Evolutionary conservation across 2,888 invertebrate species (phyloP).

Genomic region (Pristionchus mayeri): DNA sequence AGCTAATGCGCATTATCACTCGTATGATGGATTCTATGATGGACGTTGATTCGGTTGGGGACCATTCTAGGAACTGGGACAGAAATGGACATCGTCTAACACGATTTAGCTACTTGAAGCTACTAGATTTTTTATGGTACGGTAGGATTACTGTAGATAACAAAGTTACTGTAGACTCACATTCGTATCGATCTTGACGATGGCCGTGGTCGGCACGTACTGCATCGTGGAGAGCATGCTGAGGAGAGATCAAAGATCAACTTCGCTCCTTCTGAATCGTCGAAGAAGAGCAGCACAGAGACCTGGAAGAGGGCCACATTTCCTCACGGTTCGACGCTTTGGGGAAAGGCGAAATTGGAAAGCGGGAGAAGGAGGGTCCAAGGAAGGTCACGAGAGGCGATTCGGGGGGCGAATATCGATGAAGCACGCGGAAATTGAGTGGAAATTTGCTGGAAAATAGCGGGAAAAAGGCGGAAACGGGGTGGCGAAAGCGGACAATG

Average conservation of each 20-base stretch:
- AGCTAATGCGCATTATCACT: no score
- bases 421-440: not conserved
- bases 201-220: not conserved
- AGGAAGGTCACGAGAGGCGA: not conserved
- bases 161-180: not conserved
- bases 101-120: not conserved
- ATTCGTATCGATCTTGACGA: not conserved
- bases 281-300: not conserved
- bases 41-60: no score
- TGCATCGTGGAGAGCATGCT: constrained; percentile 37
- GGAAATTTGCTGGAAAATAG: not conserved
- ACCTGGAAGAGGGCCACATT: constrained; percentile 2
- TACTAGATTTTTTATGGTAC: not conserved
- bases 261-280: not conserved
- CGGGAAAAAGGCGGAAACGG: not conserved
- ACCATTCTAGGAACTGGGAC: no score
- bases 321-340: constrained; percentile 29
- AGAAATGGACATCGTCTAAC: no score
- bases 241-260: constrained; percentile 24
- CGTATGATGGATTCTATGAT: no score
- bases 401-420: not conserved
- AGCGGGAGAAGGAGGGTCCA: not conserved
- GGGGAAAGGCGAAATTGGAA: not conserved
- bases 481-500: not conserved
- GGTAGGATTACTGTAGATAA: constrained; percentile 12